These are phyloP conservation scores for Coenonympha arcania DNA, from an alignment of 2,888 invertebrate genomes.

Conservation along the genomic window DNA sequence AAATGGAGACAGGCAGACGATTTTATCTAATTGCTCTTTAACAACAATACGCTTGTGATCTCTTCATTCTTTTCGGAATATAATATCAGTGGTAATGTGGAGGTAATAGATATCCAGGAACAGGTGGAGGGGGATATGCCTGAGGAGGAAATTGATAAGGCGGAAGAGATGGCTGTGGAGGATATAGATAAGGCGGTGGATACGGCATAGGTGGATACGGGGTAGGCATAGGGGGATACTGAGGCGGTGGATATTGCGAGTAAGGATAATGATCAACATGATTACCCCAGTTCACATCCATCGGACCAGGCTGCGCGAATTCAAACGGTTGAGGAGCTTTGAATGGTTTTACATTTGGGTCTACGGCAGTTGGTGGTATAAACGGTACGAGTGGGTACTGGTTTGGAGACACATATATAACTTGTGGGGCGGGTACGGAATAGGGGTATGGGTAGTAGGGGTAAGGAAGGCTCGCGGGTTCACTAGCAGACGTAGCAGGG, in stretches of 20 bases:
- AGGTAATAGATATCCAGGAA: constrained; percentile 9
- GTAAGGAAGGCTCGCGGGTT: constrained; percentile 18
- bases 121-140: constrained; percentile 4
- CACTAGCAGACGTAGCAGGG: constrained; percentile 3
- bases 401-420: constrained; percentile 41
- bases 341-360: constrained; percentile 5
- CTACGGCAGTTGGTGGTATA: constrained; percentile 18
- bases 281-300: constrained; percentile 10
- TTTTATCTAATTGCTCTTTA: constrained; percentile 9
- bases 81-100: constrained; percentile 12
- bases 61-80: too few species aligned
- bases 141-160: background rate
- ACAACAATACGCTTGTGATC: constrained; percentile 24
- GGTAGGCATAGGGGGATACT: constrained; percentile 10
- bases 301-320: background rate
- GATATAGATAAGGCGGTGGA: constrained; percentile 18
- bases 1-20: background rate
- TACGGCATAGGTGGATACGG: constrained; percentile 6
- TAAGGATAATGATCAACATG: constrained; percentile 13
- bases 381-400: constrained; percentile 25
- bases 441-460: constrained; percentile 28
- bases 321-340: constrained; percentile 13
- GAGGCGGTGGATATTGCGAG: constrained; percentile 27
- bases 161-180: constrained; percentile 11
- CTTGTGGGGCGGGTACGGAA: constrained; percentile 32